These are phyloP conservation scores for Hippocampus abdominalis DNA, from an alignment of 2,113 vertebrate species.

Conservation along the genomic window DNA sequence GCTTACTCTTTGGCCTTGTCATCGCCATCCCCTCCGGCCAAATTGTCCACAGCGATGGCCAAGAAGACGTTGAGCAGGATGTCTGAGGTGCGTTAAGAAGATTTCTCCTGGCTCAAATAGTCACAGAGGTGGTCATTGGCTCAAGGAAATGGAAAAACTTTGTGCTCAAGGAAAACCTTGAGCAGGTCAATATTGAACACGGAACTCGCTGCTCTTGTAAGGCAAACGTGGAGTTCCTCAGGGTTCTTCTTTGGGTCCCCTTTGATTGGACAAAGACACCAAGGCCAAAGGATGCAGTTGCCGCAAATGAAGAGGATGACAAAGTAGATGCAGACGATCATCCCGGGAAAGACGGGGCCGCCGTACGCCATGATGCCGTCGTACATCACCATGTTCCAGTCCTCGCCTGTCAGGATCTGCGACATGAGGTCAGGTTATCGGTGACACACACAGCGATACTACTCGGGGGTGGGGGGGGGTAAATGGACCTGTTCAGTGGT, in stretches of 20 bases:
- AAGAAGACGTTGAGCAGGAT: constrained; percentile 77
- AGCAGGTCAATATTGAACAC: too few species aligned
- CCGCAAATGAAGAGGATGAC: constrained; percentile 95
- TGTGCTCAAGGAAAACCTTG: too few species aligned
- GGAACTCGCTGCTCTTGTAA: background rate
- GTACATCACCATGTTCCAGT: constrained; percentile 96
- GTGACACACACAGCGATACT: background rate
- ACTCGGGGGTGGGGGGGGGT: too few species aligned
- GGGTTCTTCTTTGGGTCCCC: background rate
- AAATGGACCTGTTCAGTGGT: too few species aligned
- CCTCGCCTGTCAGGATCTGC: constrained; percentile 90
- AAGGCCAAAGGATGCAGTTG: constrained; percentile 82
- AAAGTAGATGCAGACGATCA: constrained; percentile 91
- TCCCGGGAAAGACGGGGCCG: constrained; percentile 86
- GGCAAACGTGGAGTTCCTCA: background rate
- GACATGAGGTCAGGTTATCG: background rate
- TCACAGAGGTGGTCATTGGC: background rate
- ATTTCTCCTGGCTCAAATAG: background rate
- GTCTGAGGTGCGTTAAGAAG: constrained; percentile 59
- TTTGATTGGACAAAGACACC: background rate
- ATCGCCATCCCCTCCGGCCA: constrained; percentile 67
- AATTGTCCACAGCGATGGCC: constrained; percentile 77
- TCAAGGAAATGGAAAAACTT: background rate
- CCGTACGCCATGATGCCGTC: constrained; percentile 94
- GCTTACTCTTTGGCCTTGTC: constrained; percentile 68